These are phyloP conservation scores for Plebejus melissa DNA, from an alignment of 2,888 invertebrate genomes.

Conservation along the genomic window DNA sequence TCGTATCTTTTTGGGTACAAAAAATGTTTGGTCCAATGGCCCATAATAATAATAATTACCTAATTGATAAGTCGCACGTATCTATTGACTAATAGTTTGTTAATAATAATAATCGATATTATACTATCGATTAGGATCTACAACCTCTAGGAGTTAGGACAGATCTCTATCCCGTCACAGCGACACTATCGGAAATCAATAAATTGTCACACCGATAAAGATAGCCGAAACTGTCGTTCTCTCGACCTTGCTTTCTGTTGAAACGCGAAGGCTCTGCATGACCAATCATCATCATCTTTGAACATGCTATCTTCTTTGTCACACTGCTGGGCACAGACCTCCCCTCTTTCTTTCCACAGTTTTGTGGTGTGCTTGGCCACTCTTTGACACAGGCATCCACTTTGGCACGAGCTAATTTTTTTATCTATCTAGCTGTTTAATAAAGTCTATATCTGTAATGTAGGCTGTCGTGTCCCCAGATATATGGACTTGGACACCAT, in stretches of 20 bases:
- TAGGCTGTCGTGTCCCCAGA: no score
- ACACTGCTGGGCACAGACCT: no score
- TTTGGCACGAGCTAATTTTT: no score
- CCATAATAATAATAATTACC: no score
- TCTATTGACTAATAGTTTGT: not conserved
- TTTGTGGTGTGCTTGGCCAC: not conserved
- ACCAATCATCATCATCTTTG: not conserved
- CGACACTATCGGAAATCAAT: not conserved
- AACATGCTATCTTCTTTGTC: not conserved
- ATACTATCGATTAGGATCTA: not conserved
- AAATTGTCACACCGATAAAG: not conserved
- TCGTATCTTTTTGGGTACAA: no score
- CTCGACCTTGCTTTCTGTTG: conserved; percentile 10
- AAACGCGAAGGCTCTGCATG: not conserved
- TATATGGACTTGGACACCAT: no score
- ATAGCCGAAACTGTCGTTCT: not conserved
- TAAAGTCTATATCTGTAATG: no score
- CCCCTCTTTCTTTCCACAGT: no score
- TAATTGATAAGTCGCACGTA: no score
- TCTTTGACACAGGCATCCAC: no score
- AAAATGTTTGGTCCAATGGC: no score
- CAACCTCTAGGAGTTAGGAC: not conserved
- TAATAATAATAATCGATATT: not conserved
- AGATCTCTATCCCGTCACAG: not conserved
- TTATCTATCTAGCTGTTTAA: no score